Evolutionary conservation across 2,797 vertebrate species (phyloP), one percentile per base, ranked within the genome.

Genomic region (Darevskia nairensis): DNA sequence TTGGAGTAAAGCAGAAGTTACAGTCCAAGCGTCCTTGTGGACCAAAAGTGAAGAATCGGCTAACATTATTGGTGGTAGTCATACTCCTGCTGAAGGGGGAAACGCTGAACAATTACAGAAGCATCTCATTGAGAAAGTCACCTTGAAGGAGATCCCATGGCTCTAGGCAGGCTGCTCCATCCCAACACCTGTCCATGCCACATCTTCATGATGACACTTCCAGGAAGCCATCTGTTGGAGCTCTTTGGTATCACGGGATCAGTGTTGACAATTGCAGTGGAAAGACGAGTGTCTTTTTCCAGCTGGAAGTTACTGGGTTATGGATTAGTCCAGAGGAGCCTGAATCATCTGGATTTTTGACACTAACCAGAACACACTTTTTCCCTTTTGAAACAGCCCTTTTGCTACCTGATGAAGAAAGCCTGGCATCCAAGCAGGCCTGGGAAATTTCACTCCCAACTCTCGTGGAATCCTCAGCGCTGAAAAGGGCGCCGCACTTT

Each of bases 401-500:
- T 94, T 61, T 76, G 10, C 13, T 50, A 82, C 80, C 84, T 6
- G 17, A 77, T 46, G 7, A 78, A 39, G 15, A 13, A 66, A 71
- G 83, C 50, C 3, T 29, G 3, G 1, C 17, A 71, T 76, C 85
- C 44, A 23, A 1, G n/a, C 71, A n/a, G 39, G 69, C 68, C 68
- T 68, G 59, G 77, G 82, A 78, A 23, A n/a, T 77, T 77, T 80
- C 41, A 19, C 39, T 76, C 59, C 88, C 32, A 15, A 25, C 68
- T 25, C 29, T 39, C 59, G 64, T 9, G 3, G 9, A 6, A 27
- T 7, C 41, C 95, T 99, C 98, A 98, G 95, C 97, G 98, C 92
- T 98, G 98, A 94, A 99, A 98, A 39, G 98, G 98, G 94, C 98
- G 98, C 59, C 98, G 98, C 79, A 98, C 96, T 95, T 99, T 99